These are phyloP conservation scores for Drosophila kambysellisi DNA, from an alignment of 2,888 invertebrate genomes.

Conservation along the genomic window DNA sequence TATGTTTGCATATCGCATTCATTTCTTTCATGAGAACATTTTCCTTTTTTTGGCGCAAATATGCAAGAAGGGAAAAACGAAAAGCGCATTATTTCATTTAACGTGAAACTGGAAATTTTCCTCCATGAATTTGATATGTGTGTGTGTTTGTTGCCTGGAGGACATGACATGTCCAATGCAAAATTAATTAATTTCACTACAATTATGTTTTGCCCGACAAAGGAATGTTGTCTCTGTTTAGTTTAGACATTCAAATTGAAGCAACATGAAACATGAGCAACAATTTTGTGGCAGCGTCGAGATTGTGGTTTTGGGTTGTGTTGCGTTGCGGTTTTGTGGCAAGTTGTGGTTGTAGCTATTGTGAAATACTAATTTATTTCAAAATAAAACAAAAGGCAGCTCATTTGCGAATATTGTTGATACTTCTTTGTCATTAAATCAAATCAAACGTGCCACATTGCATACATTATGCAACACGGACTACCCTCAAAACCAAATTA, in stretches of 20 bases:
- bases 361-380: background rate
- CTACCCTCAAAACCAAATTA: no score
- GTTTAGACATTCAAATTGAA: no score
- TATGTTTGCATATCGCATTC: background rate
- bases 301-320: background rate
- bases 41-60: no score
- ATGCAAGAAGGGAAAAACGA: background rate
- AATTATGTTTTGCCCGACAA: background rate
- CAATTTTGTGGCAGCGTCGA: no score
- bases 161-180: background rate
- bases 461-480: background rate
- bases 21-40: background rate
- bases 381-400: background rate
- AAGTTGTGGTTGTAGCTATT: background rate
- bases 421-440: background rate
- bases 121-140: background rate
- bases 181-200: constrained; percentile 15
- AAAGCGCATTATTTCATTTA: background rate
- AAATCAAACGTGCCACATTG: background rate
- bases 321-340: background rate
- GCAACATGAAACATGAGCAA: background rate
- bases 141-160: background rate
- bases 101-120: background rate
- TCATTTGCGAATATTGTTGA: background rate
- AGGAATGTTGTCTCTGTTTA: background rate